Evolutionary conservation across 1,140 invertebrate species (phyloP), one percentile per base, ranked within the genome.

Genomic region (Tenebrio molitor): DNA sequence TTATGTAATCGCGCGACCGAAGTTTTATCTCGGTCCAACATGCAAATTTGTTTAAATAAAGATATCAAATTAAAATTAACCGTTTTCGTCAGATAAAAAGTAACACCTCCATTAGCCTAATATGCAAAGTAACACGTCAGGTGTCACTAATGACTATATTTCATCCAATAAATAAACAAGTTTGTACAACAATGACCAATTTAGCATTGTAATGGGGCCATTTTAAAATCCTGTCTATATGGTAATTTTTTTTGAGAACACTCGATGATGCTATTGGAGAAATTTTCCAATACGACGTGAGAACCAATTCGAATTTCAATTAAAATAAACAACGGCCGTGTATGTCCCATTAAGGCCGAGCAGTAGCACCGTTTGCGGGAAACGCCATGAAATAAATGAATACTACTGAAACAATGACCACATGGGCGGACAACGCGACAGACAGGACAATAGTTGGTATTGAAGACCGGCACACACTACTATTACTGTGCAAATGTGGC

Each of bases 21-120:
- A 58, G 50, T 58, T 34, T 58, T 58, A 58, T 58, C 50, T 58
- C 50, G 23, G 50, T 58, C 50, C 29, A 58, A 58, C 50, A 58
- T 58, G 50, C 50, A 58, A 58, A 58, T 23, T 58, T 58, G 50
- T 58, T 58, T 58, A 58, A 58, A 58, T 58, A 58, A 58, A 58
- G 50, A 58, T 58, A 58, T 58, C 50, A 58, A 58, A 58, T 58
- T 58, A 58, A 58, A 58, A 58, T 58, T 58, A 58, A 58, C 50
- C 21, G 50, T 58, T 58, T 58, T 58, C 12, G 50, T 58, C 50
- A 58, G 50, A 58, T 58, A 58, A 58, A 58, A 58, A 58, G 50
- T 58, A 58, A 58, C 50, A 58, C 50, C 50, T 58, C 50, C 50
- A 58, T 58, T 58, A 58, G 50, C 50, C 50, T 58, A 58, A 58